Conservation (phyloP, 2,888 invertebrate genomes). For the Lasioglossum morio region DNA sequence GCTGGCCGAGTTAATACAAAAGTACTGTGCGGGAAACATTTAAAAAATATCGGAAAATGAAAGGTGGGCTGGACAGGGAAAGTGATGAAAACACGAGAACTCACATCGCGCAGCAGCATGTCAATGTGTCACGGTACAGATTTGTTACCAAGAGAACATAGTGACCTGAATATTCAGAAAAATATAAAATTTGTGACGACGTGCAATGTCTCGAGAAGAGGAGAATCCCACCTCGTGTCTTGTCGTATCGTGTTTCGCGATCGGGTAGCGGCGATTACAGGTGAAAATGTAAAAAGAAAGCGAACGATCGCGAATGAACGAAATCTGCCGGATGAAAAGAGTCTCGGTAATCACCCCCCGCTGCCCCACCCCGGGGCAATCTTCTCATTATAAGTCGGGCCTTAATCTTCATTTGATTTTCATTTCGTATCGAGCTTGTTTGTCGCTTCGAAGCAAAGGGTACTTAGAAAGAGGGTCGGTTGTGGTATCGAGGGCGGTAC, state of each 20-base stretch:
- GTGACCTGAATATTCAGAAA: too few relatives aligned
- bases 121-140: too few relatives aligned
- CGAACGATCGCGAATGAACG: constrained; percentile 40
- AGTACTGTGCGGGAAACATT: not conserved
- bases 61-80: not conserved
- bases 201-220: not conserved
- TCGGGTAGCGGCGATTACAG: not conserved
- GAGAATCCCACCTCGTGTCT: not conserved
- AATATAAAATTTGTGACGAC: not conserved
- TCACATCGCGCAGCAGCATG: not conserved
- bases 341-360: constrained; percentile 42
- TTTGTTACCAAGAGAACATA: not conserved
- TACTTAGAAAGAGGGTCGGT: constrained; percentile 64
- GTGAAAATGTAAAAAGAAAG: constrained; percentile 18
- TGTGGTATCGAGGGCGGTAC: constrained; percentile 17
- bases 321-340: constrained; percentile 47
- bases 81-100: not conserved
- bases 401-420: constrained; percentile 67
- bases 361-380: constrained; percentile 43
- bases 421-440: constrained; percentile 66
- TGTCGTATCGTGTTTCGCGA: not conserved
- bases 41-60: not conserved
- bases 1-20: not conserved
- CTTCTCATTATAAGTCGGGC: constrained; percentile 63
- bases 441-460: constrained; percentile 69